phyloP scores from a whole-genome alignment of 1,140 invertebrate species.

The Condylostylus longicornis region DNA sequence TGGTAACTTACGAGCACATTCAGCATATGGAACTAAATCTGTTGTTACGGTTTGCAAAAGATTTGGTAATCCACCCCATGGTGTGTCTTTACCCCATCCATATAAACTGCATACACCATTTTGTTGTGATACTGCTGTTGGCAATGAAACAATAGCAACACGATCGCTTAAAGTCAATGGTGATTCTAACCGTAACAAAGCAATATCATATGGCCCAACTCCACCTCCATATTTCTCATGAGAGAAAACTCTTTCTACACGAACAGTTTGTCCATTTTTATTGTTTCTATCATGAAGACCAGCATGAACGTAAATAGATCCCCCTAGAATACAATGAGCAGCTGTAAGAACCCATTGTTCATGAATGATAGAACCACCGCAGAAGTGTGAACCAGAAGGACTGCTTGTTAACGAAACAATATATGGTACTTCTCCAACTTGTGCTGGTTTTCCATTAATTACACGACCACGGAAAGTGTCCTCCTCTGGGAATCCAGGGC shows the following conservation, averaged over 20 bases:
- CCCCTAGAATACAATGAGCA: slow-evolving; percentile 23
- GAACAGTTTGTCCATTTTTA: slow-evolving; percentile 31
- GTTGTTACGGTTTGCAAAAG: slow-evolving; percentile 29
- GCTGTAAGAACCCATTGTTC: slow-evolving; percentile 25
- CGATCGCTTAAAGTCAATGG: slow-evolving; percentile 22
- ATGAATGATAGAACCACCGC: slow-evolving; percentile 21
- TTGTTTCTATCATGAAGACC: slow-evolving; percentile 19
- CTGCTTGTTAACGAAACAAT: slow-evolving; percentile 21
- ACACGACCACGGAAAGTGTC: too few relatives aligned
- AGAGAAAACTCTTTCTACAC: slow-evolving; percentile 27
- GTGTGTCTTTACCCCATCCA: slow-evolving; percentile 34
- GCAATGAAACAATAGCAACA: slow-evolving; percentile 34
- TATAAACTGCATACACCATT: slow-evolving; percentile 34
- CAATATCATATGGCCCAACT: slow-evolving; percentile 46
- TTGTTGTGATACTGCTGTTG: slow-evolving; percentile 32
- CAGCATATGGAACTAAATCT: slow-evolving; percentile 22
- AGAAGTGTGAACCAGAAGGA: slow-evolving; percentile 18
- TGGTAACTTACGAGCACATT: slow-evolving; percentile 14
- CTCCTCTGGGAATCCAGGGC: too few relatives aligned
- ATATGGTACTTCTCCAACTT: slow-evolving; percentile 23
- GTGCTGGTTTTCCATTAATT: slow-evolving; percentile 27
- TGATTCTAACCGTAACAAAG: slow-evolving; percentile 37
- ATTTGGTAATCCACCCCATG: slow-evolving; percentile 10
- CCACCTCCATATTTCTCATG: slow-evolving; percentile 38
- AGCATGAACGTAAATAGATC: slow-evolving; percentile 19